Conservation (phyloP, 2,797 vertebrate species). For the Decapterus maruadsi region DNA sequence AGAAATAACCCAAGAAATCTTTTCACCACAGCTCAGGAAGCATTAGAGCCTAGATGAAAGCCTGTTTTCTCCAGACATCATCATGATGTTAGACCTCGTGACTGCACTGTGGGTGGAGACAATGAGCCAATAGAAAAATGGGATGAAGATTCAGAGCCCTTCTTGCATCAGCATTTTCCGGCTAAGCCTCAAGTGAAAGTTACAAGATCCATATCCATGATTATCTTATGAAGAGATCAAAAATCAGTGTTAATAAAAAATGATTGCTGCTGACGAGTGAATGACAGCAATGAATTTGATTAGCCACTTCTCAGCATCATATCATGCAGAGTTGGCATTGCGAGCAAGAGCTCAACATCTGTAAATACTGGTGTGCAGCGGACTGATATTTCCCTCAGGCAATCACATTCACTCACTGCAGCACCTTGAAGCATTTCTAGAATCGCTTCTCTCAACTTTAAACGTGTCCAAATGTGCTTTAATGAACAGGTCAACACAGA, state of each 20-base stretch:
- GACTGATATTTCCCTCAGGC: conserved; percentile 73
- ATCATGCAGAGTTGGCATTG: conserved; percentile 66
- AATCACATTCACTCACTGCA: conserved; percentile 66
- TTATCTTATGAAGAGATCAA: conserved; percentile 82
- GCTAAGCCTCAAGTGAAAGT: conserved; percentile 74
- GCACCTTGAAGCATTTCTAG: conserved; percentile 79
- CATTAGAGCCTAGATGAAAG: conserved; percentile 71
- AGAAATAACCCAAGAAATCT: conserved; percentile 64
- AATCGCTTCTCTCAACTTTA: conserved; percentile 75
- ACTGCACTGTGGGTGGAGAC: conserved; percentile 79
- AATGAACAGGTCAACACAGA: conserved; percentile 77
- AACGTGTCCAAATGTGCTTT: conserved; percentile 76
- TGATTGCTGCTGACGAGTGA: conserved; percentile 70
- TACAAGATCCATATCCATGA: conserved; percentile 72
- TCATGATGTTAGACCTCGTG: conserved; percentile 75
- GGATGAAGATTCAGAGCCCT: conserved; percentile 59
- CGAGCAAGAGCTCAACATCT: conserved; percentile 65
- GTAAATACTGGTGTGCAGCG: conserved; percentile 69
- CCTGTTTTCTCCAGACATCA: conserved; percentile 74
- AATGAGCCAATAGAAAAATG: conserved; percentile 73
- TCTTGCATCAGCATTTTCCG: conserved; percentile 78
- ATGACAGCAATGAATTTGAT: conserved; percentile 69
- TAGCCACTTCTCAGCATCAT: conserved; percentile 65
- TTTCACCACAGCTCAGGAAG: conserved; percentile 65
- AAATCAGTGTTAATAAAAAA: conserved; percentile 72